Evolutionary conservation across 2,113 vertebrate genomes (phyloP).

Genomic region (Protobothrops mucrosquamatus): DNA sequence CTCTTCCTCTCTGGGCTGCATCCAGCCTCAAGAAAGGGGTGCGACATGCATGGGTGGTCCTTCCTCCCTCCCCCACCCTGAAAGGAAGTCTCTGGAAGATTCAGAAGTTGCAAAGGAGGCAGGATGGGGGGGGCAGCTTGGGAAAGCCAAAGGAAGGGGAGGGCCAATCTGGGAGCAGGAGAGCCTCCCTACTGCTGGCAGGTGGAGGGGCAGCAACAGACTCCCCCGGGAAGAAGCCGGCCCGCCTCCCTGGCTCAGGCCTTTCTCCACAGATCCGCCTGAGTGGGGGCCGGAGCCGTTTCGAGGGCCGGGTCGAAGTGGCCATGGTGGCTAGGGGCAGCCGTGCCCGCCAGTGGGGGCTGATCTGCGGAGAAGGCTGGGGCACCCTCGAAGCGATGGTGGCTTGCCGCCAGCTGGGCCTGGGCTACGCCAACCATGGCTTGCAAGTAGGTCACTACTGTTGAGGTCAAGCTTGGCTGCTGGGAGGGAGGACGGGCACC

Average conservation of each 20-base stretch:
- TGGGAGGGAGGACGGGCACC: not conserved
- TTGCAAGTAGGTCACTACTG: constrained; percentile 82
- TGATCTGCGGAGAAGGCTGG: constrained; percentile 94
- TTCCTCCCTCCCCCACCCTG: not conserved
- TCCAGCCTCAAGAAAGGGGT: not conserved
- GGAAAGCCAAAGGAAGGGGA: not conserved
- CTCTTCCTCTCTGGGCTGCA: not conserved
- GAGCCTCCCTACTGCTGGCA: fast-evolving
- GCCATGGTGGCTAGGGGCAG: constrained; percentile 64
- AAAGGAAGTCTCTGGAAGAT: not conserved
- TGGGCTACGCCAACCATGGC: constrained; percentile 92
- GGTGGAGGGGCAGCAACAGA: too few species aligned
- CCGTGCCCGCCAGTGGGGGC: constrained; percentile 81
- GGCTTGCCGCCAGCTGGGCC: constrained; percentile 90
- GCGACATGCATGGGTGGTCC: not conserved
- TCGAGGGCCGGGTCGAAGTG: constrained; percentile 92
- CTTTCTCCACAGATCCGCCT: constrained; percentile 84
- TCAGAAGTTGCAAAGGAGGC: not conserved
- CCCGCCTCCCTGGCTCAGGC: not conserved
- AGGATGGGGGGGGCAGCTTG: not conserved
- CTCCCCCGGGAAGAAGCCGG: not conserved
- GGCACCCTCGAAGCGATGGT: constrained; percentile 86
- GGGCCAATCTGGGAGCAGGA: not conserved
- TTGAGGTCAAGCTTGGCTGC: not conserved
- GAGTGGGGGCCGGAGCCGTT: constrained; percentile 84